These are phyloP conservation scores for Octopus sinensis DNA, from an alignment of 1,140 invertebrate species.

Conservation along the genomic window DNA sequence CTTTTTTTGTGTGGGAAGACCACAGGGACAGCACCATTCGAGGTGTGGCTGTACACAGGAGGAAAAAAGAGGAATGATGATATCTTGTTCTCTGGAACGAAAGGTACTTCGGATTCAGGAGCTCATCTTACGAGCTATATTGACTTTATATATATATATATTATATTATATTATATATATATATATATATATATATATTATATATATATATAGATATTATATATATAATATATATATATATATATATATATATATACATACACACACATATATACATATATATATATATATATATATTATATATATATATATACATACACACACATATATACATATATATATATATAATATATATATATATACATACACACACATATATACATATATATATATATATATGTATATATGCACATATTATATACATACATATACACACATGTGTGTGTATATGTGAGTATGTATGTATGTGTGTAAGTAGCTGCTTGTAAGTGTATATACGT, in stretches of 20 bases:
- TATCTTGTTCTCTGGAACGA: no score
- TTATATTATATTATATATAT: conserved; percentile 5
- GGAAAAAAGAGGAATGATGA: no score
- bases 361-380: no score
- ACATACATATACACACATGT: neutral
- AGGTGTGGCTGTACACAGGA: no score
- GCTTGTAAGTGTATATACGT: neutral
- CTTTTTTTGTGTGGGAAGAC: no score
- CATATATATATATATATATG: neutral
- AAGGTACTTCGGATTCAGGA: no score
- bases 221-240: conserved; percentile 5
- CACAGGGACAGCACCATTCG: no score
- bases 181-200: conserved; percentile 5
- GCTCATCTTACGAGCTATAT: no score
- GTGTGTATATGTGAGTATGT: neutral
- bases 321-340: neutral
- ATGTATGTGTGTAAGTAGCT: neutral
- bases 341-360: neutral
- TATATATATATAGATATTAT: neutral
- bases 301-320: neutral
- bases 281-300: conserved; percentile 5
- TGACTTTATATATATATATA: no score
- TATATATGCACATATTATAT: neutral
- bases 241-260: neutral
- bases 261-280: neutral